These are phyloP conservation scores for Perithous albicinctus DNA, from an alignment of 2,888 invertebrate genomes.

Conservation along the genomic window DNA sequence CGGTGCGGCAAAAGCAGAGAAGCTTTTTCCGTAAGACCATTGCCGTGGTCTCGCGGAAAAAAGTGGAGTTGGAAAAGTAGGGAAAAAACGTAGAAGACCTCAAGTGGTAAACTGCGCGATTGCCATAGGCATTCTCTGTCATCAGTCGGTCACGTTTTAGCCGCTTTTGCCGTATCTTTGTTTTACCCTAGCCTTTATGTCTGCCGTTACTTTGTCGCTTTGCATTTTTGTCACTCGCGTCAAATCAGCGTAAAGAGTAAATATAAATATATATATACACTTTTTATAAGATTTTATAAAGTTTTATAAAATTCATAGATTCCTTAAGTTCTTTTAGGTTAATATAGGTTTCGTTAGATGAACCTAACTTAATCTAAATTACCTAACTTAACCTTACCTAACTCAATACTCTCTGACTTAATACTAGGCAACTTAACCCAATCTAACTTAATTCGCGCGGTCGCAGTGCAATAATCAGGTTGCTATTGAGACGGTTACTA, in stretches of 20 bases:
- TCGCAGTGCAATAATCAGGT: too few species aligned
- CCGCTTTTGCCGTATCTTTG: not conserved
- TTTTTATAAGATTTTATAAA: too few species aligned
- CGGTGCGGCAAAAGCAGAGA: not conserved
- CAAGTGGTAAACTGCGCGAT: conserved; percentile 32
- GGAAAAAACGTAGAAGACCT: not conserved
- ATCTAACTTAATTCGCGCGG: too few species aligned
- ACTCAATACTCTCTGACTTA: too few species aligned
- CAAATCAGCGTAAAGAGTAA: not conserved
- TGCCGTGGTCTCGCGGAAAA: not conserved
- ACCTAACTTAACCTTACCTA: too few species aligned
- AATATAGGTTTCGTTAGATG: too few species aligned
- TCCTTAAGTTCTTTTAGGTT: too few species aligned
- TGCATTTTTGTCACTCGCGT: not conserved
- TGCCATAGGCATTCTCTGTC: conserved; percentile 46
- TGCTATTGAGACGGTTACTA: too few species aligned
- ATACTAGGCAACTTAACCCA: too few species aligned
- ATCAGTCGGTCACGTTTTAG: conserved; percentile 21
- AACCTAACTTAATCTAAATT: too few species aligned
- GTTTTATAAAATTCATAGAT: too few species aligned
- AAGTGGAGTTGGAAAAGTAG: not conserved
- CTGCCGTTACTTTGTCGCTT: not conserved
- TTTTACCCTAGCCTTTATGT: not conserved
- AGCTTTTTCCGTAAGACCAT: conserved; percentile 20
- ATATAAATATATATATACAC: too few species aligned